Percentiles rank a stretch among this genome's conserved stretches.
Conservation (phyloP, 2,113 vertebrate genomes). For the Saccopteryx leptura region DNA sequence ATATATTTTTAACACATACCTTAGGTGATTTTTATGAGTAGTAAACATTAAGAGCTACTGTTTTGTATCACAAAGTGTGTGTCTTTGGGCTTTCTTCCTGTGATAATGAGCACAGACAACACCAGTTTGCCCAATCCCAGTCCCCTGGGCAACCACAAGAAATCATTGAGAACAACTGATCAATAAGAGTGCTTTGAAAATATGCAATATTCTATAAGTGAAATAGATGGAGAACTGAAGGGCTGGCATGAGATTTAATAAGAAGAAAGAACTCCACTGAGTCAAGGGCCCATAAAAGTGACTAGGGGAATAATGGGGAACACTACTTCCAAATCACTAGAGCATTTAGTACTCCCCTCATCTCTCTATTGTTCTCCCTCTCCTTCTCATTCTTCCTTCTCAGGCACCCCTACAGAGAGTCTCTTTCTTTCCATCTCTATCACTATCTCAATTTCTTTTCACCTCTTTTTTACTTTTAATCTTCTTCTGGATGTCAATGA, state of each 20-base stretch:
- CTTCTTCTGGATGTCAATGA: neutral
- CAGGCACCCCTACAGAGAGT: neutral
- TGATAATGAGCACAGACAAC: neutral
- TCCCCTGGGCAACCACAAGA: neutral
- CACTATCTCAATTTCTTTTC: neutral
- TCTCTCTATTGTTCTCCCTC: too few relatives aligned
- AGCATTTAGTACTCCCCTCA: neutral
- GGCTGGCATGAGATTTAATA: neutral
- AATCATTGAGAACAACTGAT: neutral
- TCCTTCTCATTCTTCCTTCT: neutral
- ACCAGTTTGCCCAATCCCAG: neutral
- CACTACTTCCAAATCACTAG: neutral
- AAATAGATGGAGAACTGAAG: neutral
- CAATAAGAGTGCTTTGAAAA: neutral
- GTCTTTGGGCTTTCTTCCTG: neutral
- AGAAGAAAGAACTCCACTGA: neutral
- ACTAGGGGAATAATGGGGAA: rapidly evolving
- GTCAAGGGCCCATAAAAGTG: neutral
- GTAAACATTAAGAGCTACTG: neutral
- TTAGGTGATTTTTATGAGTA: neutral
- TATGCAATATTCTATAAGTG: neutral
- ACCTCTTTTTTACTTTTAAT: neutral
- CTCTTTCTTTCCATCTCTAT: neutral
- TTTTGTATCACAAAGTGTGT: neutral
- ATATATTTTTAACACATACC: neutral